phyloP scores from a whole-genome alignment of 92 coral and sea anemone species.

The Phenganax subtilis region DNA sequence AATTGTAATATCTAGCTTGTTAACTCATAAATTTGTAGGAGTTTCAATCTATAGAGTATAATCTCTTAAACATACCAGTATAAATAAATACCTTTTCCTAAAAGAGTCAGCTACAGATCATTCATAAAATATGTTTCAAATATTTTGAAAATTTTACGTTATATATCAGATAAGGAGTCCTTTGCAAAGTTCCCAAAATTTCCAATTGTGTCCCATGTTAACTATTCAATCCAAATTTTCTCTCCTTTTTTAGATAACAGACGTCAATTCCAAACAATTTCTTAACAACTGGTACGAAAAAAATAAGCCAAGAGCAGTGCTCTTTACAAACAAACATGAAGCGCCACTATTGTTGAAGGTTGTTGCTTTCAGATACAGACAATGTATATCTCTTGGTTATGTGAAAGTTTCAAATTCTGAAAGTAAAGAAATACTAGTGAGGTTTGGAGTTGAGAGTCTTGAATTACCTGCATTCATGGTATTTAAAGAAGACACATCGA shows the following conservation, averaged over 20 bases:
- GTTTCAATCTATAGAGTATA: too few species aligned
- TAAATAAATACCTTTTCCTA: too few species aligned
- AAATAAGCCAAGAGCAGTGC: constrained; percentile 79
- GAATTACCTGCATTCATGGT: constrained; percentile 67
- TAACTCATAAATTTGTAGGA: neutral
- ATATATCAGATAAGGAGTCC: too few species aligned
- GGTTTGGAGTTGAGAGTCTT: constrained; percentile 49
- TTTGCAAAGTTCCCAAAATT: too few species aligned
- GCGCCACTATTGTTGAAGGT: constrained; percentile 70
- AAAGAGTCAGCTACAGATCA: too few species aligned
- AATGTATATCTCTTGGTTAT: constrained; percentile 67
- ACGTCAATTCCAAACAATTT: constrained; percentile 47
- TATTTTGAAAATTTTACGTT: too few species aligned
- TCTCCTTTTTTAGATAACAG: constrained; percentile 1
- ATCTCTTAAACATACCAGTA: too few species aligned
- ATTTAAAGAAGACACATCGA: constrained; percentile 76
- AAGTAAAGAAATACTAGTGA: constrained; percentile 59
- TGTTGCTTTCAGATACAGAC: constrained; percentile 68
- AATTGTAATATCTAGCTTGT: neutral
- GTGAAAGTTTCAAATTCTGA: constrained; percentile 49
- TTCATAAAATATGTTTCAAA: too few species aligned
- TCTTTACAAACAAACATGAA: constrained; percentile 67
- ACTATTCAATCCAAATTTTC: neutral
- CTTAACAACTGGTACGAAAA: constrained; percentile 48
- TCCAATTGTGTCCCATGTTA: neutral